Base-by-base conservation (phyloP, 2,797 vertebrate species). In the Onychomys torridus region DNA sequence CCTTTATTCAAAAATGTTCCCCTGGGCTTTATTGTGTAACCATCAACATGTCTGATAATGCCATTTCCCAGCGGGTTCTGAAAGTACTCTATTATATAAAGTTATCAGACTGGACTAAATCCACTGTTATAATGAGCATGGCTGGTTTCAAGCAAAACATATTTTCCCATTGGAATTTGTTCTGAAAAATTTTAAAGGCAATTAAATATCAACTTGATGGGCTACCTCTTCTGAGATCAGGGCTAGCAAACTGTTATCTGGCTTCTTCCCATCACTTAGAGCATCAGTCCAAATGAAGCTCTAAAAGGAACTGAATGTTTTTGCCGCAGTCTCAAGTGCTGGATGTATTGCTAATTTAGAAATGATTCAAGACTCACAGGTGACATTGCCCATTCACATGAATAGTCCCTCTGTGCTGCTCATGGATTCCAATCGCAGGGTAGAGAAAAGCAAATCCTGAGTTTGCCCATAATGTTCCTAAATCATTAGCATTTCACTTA, bases 151-250 rank as follows among this genome's bases (percentile, higher is more conserved):
- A 84, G 9, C 23, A 96, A 92, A 91, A 83, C 6, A 61, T 32
- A 40, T 84, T 94, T 57, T 49, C 25, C 76, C 55, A 78, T 91
- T 82, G 49, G 32, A 95, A 88, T 93, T 89, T 93, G 11, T 82
- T 88, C 69, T 89, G 23, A 82, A 37, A 37, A 61, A n/a, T 73
- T 93, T 94, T 82, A 92, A 96, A 89, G 32, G 69, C 59, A 93
- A 46, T 87, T 96, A 96, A 89, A 89, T 93, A 94, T 90, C 73
- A 93, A 12, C 52, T 87, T 83, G 55, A 84, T 81, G 25, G 34
- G 34, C 55, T 83, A 49, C 29, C 27, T 90, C n/a, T 79, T 96
- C 34, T 5, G 93, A 89, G 19, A 87, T 89, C 83, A 76, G 34
- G 34, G 6, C 34, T 16, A 95, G 59, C 21, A 95, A 96, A 69